Conservation (phyloP, 2,113 vertebrate genomes). For the Tylochromis polylepis region DNA sequence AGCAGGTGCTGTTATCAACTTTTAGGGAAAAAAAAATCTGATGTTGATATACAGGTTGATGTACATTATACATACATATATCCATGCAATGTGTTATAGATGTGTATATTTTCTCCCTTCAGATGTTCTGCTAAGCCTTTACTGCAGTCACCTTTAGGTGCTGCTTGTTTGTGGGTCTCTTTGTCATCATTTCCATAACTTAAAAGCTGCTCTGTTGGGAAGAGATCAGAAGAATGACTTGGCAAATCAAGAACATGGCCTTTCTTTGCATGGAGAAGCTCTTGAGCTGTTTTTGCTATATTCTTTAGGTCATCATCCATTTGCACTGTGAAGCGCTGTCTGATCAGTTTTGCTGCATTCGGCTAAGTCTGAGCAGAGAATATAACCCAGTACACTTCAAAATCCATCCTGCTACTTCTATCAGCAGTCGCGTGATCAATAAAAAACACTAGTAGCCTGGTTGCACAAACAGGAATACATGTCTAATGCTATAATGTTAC, state of each 20-base stretch:
- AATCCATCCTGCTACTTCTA: background rate
- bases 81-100: background rate
- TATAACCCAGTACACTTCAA: background rate
- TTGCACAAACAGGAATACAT: background rate
- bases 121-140: background rate
- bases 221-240: background rate
- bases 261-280: background rate
- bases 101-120: background rate
- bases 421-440: background rate
- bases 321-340: background rate
- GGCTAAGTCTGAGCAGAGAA: background rate
- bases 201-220: background rate
- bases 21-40: fast-evolving
- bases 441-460: background rate
- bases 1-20: background rate
- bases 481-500: background rate
- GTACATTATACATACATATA: background rate
- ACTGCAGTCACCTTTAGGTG: no score
- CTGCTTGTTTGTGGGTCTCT: background rate
- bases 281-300: background rate
- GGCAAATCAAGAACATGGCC: background rate
- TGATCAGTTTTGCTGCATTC: background rate
- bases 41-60: background rate
- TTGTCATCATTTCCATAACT: background rate
- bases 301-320: background rate